Conservation (phyloP, 53 echinoderm and acorn worm genomes). For the Arbacia lixula region DNA sequence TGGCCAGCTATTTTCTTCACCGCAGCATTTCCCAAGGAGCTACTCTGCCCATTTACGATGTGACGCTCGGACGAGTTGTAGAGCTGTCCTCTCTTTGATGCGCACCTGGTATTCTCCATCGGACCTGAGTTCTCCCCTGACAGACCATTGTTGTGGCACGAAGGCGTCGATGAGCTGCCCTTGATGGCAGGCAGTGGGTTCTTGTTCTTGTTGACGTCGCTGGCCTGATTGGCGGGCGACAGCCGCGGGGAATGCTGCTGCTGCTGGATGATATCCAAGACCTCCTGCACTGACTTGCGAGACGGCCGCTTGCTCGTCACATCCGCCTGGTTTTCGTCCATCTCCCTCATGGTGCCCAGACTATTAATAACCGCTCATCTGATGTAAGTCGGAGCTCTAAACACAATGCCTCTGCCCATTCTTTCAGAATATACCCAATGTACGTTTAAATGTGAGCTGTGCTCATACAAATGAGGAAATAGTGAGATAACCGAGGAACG, state of each 20-base stretch:
- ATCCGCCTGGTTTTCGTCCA: neutral
- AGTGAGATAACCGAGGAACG: too few relatives aligned
- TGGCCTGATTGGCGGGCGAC: neutral
- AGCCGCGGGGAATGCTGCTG: slow-evolving; percentile 55
- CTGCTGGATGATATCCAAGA: slow-evolving; percentile 73
- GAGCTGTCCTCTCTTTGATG: too few relatives aligned
- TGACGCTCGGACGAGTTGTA: neutral
- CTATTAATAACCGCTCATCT: too few relatives aligned
- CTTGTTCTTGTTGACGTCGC: neutral
- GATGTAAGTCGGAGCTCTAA: too few relatives aligned
- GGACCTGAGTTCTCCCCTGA: too few relatives aligned
- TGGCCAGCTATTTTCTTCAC: neutral
- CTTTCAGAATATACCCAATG: too few relatives aligned
- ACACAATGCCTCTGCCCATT: too few relatives aligned
- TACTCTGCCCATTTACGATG: neutral
- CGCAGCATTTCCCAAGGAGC: neutral
- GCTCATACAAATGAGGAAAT: too few relatives aligned
- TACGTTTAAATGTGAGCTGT: too few relatives aligned
- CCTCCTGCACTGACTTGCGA: slow-evolving; percentile 63
- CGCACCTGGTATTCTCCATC: too few relatives aligned
- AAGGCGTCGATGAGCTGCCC: neutral
- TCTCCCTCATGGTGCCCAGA: too few relatives aligned
- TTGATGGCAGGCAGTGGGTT: slow-evolving; percentile 32
- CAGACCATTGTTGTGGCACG: too few relatives aligned
- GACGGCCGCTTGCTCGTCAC: slow-evolving; percentile 63